Evolutionary conservation across 2,797 vertebrate genomes (phyloP), one percentile per base, ranked within the genome.

Genomic region (Emys orbicularis): DNA sequence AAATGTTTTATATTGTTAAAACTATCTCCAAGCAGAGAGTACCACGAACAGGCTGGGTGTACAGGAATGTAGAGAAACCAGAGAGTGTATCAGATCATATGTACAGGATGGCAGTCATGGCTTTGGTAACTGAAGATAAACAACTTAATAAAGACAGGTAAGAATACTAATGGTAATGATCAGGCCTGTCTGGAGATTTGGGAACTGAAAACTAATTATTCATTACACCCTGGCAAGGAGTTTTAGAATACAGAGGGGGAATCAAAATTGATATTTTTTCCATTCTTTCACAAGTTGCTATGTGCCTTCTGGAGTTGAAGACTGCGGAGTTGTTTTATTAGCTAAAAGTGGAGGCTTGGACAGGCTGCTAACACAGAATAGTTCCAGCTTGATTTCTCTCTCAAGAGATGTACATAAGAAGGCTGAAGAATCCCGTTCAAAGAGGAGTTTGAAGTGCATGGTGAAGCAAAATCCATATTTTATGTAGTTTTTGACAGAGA

Each of bases 101-200:
- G 99, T 99, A 99, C 97, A 98, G 99, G 93, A 99, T 99, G 99
- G 99, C 99, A 1, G 50, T 99, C 96, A 99, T 99, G 99, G 99
- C 99, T 49, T 97, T 99, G 97, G 98, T 99, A 94, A 99, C 99
- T 59, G 98, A 98, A 92, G 99, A 99, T 95, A 98, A 98, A 65
- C 97, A 91, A 81, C 98, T 99, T 57, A 98, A 99, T 98, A 99
- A 99, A 96, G 99, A 99, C 97, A 99, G 99, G 99, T 99, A 88
- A 97, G 97, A 19, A 19, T 25, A 50, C 49, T n/a, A 34, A 7
- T 81, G 23, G 31, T 21, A 5, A 6, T 47, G 57, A 1, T n/a
- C 2, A 0, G 1, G 4, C 5, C 21, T 50, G 0, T 29, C 0
- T 34, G 61, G 29, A 4, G 0, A 1, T 11, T 44, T 50, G 52